These are phyloP conservation scores for Forbesichthys agassizii DNA, from an alignment of 2,113 vertebrate species.

Conservation along the genomic window DNA sequence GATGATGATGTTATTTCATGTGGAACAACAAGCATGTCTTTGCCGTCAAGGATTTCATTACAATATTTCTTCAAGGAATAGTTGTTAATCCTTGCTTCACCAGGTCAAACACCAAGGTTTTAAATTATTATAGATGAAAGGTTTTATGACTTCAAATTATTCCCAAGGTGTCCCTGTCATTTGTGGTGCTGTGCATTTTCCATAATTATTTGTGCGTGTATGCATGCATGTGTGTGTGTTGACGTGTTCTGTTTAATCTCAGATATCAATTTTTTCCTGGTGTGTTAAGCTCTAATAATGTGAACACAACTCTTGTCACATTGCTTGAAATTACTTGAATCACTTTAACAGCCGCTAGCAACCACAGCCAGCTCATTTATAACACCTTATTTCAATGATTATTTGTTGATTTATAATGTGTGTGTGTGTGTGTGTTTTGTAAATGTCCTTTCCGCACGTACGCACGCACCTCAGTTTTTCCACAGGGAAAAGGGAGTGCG, in stretches of 20 bases:
- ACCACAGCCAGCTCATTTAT: slow-evolving; percentile 27
- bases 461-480: slow-evolving; percentile 68
- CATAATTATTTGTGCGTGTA: not conserved
- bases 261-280: too few relatives aligned
- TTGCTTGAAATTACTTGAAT: too few relatives aligned
- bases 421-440: slow-evolving; percentile 37
- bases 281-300: slow-evolving; percentile 1
- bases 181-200: too few relatives aligned
- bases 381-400: slow-evolving; percentile 41
- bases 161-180: too few relatives aligned
- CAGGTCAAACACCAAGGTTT: too few relatives aligned
- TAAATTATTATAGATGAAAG: too few relatives aligned
- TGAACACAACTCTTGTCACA: not conserved
- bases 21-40: too few relatives aligned
- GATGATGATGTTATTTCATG: too few relatives aligned
- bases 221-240: slow-evolving; percentile 6
- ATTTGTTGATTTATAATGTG: slow-evolving; percentile 52
- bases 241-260: not conserved
- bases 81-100: too few relatives aligned
- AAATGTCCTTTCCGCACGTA: slow-evolving; percentile 45
- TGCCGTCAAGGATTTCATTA: too few relatives aligned
- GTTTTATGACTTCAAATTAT: too few relatives aligned
- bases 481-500: slow-evolving; percentile 34
- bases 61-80: too few relatives aligned
- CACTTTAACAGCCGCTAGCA: not conserved